Base-by-base conservation (phyloP, 1,140 invertebrate species). In the Drosophila mauritiana region DNA sequence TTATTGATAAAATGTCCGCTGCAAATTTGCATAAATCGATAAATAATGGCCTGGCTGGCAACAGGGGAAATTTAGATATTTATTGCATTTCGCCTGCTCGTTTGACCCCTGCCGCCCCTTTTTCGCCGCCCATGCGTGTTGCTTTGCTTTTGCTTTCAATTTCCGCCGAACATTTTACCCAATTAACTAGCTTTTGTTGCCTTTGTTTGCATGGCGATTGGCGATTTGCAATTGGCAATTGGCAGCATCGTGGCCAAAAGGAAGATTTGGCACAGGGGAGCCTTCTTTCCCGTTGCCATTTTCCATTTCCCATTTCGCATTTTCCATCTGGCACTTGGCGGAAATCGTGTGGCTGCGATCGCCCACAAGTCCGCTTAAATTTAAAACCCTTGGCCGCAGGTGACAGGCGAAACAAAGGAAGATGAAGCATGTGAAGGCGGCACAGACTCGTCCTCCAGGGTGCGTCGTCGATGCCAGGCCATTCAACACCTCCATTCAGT, bases 111-210 rank as follows among this genome's bases (percentile, higher is more conserved):
- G 15, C 13, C 31, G 7, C 25, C 6, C 12, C 22, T n/a, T 15
- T 12, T 17, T 5, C 10, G 1, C 55, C 13, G 10, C 4, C 6
- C 42, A 5, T 45, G 45, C 52, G 57, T 57, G 46, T 48, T 15
- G 57, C 68, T 45, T 39, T 53, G 70, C 72, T 76, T 81, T 81
- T 89, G 76, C 83, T 88, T 88, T 88, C 84, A 80, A 88, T 88
- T 88, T 88, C 83, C 83, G 83, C 64, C 46, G 54, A 83, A 58
- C 79, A 73, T 83, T 88, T 88, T 80, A 88, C 84, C 83, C 84
- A 88, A 88, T 88, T 88, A 88, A 88, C 84, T 89, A 80, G 80
- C 89, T 88, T 88, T 77, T 73, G 83, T 83, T 78, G 75, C 85
- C 64, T 69, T 72, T 76, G 62, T 75, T 74, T 79, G 49, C 42